These are phyloP conservation scores for Myopa testacea DNA, from an alignment of 2,888 invertebrate species.

Conservation along the genomic window DNA sequence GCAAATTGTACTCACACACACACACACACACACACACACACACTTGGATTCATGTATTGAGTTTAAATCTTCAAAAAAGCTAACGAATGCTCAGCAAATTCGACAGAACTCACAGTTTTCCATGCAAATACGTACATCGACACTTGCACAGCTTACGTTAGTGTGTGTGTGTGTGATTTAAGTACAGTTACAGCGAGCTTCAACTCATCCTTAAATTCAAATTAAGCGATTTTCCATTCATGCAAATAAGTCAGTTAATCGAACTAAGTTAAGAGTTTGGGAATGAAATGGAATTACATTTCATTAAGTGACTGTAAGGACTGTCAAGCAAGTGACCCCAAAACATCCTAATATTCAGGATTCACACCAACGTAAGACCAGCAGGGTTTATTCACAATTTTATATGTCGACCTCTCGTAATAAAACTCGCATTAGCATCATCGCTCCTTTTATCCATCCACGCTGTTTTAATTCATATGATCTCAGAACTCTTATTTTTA, in stretches of 20 bases:
- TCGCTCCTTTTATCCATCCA: too few relatives aligned
- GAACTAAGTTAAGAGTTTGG: too few relatives aligned
- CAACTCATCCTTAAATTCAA: too few relatives aligned
- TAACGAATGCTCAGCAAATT: not conserved
- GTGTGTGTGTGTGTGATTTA: slow-evolving; percentile 1
- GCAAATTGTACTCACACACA: not conserved
- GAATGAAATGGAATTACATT: too few relatives aligned
- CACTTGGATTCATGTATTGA: not conserved
- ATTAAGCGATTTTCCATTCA: too few relatives aligned
- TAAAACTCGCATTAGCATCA: slow-evolving; percentile 18
- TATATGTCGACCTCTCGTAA: not conserved
- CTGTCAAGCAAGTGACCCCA: too few relatives aligned
- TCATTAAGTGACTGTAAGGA: too few relatives aligned
- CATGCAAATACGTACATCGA: slow-evolving; percentile 6
- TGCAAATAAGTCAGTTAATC: not conserved
- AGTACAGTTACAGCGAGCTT: not conserved
- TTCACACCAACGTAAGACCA: not conserved
- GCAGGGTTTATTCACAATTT: not conserved
- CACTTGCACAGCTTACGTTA: not conserved
- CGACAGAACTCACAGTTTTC: slow-evolving; percentile 5
- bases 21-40: not conserved
- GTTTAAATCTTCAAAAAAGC: not conserved
- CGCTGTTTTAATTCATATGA: too few relatives aligned
- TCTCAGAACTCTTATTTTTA: too few relatives aligned
- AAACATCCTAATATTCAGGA: too few relatives aligned